Base-by-base conservation (phyloP, 2,888 invertebrate species). In the Hyposoter didymator region DNA sequence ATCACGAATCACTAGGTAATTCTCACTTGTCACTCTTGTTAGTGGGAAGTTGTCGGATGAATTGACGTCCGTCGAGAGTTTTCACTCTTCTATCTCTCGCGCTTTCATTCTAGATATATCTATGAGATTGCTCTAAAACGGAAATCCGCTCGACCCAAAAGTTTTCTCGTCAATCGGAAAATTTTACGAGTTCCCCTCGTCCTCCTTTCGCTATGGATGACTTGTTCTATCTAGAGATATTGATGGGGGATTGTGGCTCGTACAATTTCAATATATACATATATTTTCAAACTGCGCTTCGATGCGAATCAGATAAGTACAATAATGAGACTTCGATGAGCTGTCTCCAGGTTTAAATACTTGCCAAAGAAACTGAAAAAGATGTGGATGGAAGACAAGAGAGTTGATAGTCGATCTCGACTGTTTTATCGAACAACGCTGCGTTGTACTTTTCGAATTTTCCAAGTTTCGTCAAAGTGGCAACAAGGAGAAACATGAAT, bases 41-140 rank as follows among this genome's bases (percentile, higher is more conserved):
- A 39, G 64, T 28, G 39, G 67, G 62, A 84, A 84, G 69, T 74
- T 78, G 52, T 78, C 78, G 62, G 73, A 19, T 62, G 67, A 82
- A 84, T 73, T 45, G 73, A 43, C 39, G 62, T 73, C 73, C 78
- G 69, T 74, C 62, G 81, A 80, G 62, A 73, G 49, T 82, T 78
- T 35, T 12, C 52, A 52, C 55, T 47, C 59, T 73, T 70, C 43
- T 59, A 17, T 59, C 59, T 59, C 35, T 43, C n/a, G 17, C 32
- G 19, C 32, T 32, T 32, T 62, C 70, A 17, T 10, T 64, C 59
- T 47, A 32, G 45, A 14, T 43, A 22, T 43, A n/a, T 47, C n/a
- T 67, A 32, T n/a, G 43, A 19, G 45, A 59, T 69, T 55, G 45
- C 74, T 55, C 43, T 28, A 66, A 32, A 64, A 72, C 64, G 69